These are phyloP conservation scores for Abramis brama DNA, from an alignment of 2,113 vertebrate species.

Conservation along the genomic window DNA sequence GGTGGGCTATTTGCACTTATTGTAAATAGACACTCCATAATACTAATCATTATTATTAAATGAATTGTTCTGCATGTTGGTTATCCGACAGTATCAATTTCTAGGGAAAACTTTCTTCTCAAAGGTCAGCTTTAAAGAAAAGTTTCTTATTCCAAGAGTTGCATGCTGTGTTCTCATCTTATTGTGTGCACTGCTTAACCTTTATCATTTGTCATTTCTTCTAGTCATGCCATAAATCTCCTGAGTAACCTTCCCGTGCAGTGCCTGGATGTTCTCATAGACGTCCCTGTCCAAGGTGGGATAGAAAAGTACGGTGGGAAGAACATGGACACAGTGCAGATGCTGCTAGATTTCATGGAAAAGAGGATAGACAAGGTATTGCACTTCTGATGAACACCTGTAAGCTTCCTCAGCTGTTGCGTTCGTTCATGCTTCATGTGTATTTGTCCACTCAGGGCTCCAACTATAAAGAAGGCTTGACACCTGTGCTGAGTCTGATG, in stretches of 20 bases:
- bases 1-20: too few relatives aligned
- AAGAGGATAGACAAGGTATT: constrained; percentile 97
- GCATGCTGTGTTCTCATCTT: neutral
- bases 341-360: constrained; percentile 94
- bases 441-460: constrained; percentile 79
- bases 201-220: constrained; percentile 51
- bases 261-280: constrained; percentile 92
- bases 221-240: constrained; percentile 93
- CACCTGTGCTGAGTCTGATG: constrained; percentile 93
- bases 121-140: neutral
- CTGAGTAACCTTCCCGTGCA: constrained; percentile 93
- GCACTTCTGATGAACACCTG: neutral
- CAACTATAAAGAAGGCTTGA: constrained; percentile 95
- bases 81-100: neutral
- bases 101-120: neutral
- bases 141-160: neutral
- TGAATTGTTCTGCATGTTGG: neutral
- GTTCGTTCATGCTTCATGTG: constrained; percentile 18
- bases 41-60: too few relatives aligned
- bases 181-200: neutral
- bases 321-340: constrained; percentile 88
- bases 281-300: constrained; percentile 83
- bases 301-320: constrained; percentile 83
- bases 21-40: too few relatives aligned
- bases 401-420: neutral